Conservation (phyloP, 2,888 invertebrate species). For the Stegana nigrithorax region DNA sequence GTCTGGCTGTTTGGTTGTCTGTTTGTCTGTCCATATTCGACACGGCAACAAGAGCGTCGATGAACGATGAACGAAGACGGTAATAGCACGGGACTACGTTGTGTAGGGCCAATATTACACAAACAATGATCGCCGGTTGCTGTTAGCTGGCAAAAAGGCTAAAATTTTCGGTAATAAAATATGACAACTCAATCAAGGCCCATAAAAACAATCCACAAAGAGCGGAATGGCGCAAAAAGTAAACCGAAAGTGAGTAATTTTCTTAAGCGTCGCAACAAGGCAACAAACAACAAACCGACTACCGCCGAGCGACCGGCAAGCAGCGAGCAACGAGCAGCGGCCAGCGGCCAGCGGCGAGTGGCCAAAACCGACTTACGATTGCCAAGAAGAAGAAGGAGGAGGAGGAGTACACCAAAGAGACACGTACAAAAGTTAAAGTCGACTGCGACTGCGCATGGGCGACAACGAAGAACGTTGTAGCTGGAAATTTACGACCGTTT, state of each 20-base stretch:
- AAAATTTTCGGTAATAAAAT: slow-evolving; percentile 66
- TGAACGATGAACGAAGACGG: too few relatives aligned
- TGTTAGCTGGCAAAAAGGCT: slow-evolving; percentile 48
- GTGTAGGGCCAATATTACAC: slow-evolving; percentile 32
- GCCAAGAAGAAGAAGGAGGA: neutral
- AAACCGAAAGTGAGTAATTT: slow-evolving; percentile 38
- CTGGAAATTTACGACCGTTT: slow-evolving; percentile 57
- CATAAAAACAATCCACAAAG: slow-evolving; percentile 54
- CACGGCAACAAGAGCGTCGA: neutral
- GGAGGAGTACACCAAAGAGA: neutral
- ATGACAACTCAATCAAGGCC: slow-evolving; percentile 66
- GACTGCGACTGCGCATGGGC: slow-evolving; percentile 35
- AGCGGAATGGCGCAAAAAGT: neutral
- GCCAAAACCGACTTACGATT: neutral
- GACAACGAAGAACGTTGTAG: neutral
- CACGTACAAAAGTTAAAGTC: too few relatives aligned
- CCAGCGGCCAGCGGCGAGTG: neutral
- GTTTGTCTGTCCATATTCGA: neutral
- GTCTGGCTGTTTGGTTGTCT: neutral
- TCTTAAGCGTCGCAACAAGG: slow-evolving; percentile 27
- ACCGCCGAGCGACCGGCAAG: neutral
- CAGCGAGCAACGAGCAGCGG: neutral
- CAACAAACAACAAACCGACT: neutral
- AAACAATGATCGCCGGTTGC: slow-evolving; percentile 36
- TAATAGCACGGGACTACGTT: too few relatives aligned